Base-by-base conservation (phyloP, 1,140 invertebrate genomes). In the Heterodera schachtii region DNA sequence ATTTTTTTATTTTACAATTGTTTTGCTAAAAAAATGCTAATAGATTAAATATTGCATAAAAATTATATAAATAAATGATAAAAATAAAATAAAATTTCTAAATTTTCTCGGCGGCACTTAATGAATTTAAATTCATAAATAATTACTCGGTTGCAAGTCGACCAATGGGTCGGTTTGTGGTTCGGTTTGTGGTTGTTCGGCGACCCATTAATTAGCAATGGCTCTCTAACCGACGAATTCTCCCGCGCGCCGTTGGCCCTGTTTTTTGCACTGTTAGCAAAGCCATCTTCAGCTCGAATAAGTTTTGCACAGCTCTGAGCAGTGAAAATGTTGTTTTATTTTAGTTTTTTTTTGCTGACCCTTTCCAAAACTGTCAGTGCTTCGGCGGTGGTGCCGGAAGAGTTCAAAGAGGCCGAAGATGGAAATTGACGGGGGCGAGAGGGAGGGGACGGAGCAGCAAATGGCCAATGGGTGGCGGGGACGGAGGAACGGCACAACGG, bases 361-460 rank as follows among this genome's bases (percentile, higher is more conserved):
- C 69, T n/a, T 46, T 71, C 69, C 21, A 71, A 46, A 4, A 41
- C 69, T 43, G 69, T 71, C 69, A 71, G 31, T 41, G 69, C 57
- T 64, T 71, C 69, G 69, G 69, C 11, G 31, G 69, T 71, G 69
- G 9, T 46, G 21, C 69, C 69, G 31, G 69, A 8, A 41, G 69
- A 71, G 44, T 71, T 71, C 41, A 71, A 41, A 21, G 44, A 46
- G 41, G 69, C 13, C 69, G 43, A 46, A 46, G 69, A 71, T 19
- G 31, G 69, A 46, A 71, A 71, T 41, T 41, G 69, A n/a, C 69
- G 69, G 69, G 41, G 69, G 43, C 69, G 69, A 6, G 31, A 43
- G 69, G 69, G 16, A 69, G 67, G 7, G 69, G 69, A n/a, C 16
- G 57, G 57, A 64, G 57, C 57, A 19, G 57, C 19, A 19, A 64